Percentiles rank a stretch among this genome's conserved stretches.
Conservation (phyloP, 2,888 invertebrate species). For the Acronicta psi region DNA sequence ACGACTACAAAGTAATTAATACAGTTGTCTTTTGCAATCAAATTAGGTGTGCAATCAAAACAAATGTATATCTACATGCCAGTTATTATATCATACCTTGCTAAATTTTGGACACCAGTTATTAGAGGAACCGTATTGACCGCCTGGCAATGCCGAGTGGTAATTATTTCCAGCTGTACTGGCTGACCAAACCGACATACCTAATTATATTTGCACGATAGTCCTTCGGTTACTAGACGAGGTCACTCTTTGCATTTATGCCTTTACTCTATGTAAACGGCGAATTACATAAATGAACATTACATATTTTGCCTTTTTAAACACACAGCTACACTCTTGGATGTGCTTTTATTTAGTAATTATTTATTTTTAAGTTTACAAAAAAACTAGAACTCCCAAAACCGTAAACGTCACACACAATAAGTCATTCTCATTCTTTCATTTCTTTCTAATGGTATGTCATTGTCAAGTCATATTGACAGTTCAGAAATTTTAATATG, state of each 20-base stretch:
- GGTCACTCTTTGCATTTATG: constrained; percentile 69
- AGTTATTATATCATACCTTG: constrained; percentile 79
- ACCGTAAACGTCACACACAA: constrained; percentile 41
- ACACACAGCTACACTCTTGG: constrained; percentile 2
- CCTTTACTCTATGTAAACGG: constrained; percentile 28
- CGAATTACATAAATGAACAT: constrained; percentile 16
- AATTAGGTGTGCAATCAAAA: constrained; percentile 47
- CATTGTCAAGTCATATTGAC: constrained; percentile 16
- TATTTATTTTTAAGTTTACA: constrained; percentile 15
- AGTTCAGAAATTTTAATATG: too few species aligned
- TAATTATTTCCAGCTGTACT: constrained; percentile 89
- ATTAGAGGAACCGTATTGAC: constrained; percentile 81
- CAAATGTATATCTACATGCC: constrained; percentile 46
- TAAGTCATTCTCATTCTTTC: constrained; percentile 5
- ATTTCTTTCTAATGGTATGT: too few species aligned
- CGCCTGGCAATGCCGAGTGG: constrained; percentile 79
- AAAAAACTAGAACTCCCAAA: constrained; percentile 35
- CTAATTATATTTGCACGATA: constrained; percentile 83
- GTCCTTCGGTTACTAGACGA: constrained; percentile 81
- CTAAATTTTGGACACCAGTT: constrained; percentile 85
- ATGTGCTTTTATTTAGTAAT: constrained; percentile 5
- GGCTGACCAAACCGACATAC: constrained; percentile 93
- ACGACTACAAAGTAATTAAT: constrained; percentile 42
- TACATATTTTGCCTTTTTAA: constrained; percentile 30
- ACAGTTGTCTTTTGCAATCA: constrained; percentile 48